These are phyloP conservation scores for Muraenolepis orangiensis DNA, from an alignment of 2,797 vertebrate genomes.

Conservation along the genomic window DNA sequence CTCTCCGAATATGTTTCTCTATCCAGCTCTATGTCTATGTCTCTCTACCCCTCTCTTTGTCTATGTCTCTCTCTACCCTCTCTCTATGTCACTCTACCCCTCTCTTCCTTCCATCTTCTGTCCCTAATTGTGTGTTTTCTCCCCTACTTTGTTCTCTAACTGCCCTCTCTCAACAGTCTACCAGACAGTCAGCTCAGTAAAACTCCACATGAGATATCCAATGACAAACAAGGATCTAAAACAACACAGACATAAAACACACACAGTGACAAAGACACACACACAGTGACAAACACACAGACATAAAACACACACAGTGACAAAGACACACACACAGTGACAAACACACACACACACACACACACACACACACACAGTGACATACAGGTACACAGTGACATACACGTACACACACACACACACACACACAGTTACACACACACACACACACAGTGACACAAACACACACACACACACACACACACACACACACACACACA, in stretches of 20 bases:
- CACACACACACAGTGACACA: no score
- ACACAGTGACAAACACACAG: neutral
- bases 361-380: neutral
- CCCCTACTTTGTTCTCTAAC: neutral
- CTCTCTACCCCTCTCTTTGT: neutral
- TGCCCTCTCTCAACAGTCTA: neutral
- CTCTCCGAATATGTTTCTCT: slow-evolving; percentile 5
- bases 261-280: no score
- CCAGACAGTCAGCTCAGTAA: neutral
- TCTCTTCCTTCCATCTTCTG: neutral
- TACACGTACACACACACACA: no score
- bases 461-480: neutral
- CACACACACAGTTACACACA: no score
- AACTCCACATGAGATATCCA: neutral
- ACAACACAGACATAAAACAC: neutral
- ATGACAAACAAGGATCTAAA: neutral
- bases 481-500: neutral
- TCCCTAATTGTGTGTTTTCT: neutral
- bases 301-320: neutral
- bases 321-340: neutral
- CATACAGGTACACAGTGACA: no score
- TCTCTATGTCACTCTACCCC: neutral
- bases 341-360: neutral
- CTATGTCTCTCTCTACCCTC: neutral
- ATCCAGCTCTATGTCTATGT: neutral